phyloP scores from a whole-genome alignment of 1,140 invertebrate genomes.

The Aethina tumida region DNA sequence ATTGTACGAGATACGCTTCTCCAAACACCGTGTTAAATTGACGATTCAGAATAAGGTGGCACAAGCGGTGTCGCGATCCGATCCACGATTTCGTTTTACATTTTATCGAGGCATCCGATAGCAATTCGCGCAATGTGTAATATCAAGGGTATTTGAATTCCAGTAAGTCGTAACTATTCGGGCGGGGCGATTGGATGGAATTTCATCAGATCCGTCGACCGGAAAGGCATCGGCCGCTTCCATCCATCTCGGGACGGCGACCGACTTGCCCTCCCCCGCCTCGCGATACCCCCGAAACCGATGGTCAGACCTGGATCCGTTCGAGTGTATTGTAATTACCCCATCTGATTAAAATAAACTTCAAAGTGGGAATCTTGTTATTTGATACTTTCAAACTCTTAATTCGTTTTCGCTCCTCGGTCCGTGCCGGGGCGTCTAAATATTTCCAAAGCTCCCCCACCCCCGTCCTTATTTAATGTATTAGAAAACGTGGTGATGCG shows the following conservation, averaged over 20 bases:
- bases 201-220: slow-evolving; percentile 36
- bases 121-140: slow-evolving; percentile 34
- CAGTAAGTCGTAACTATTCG: slow-evolving; percentile 36
- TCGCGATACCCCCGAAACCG: not conserved
- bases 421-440: too few species aligned
- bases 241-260: slow-evolving; percentile 4
- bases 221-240: slow-evolving; percentile 27
- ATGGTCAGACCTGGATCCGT: slow-evolving; percentile 16
- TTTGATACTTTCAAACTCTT: too few species aligned
- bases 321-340: slow-evolving; percentile 34
- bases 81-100: too few species aligned
- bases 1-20: too few species aligned
- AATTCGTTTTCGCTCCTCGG: too few species aligned
- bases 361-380: slow-evolving; percentile 36
- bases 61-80: too few species aligned
- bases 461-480: too few species aligned
- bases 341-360: slow-evolving; percentile 35
- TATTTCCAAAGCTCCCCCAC: too few species aligned
- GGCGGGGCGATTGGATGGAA: slow-evolving; percentile 33
- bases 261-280: not conserved
- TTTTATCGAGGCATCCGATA: slow-evolving; percentile 1
- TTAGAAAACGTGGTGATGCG: too few species aligned
- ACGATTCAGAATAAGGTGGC: too few species aligned
- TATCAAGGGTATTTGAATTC: slow-evolving; percentile 36
- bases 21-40: not conserved